Evolutionary conservation across 2,888 invertebrate genomes (phyloP).

Genomic region (Ophioninae sp.): DNA sequence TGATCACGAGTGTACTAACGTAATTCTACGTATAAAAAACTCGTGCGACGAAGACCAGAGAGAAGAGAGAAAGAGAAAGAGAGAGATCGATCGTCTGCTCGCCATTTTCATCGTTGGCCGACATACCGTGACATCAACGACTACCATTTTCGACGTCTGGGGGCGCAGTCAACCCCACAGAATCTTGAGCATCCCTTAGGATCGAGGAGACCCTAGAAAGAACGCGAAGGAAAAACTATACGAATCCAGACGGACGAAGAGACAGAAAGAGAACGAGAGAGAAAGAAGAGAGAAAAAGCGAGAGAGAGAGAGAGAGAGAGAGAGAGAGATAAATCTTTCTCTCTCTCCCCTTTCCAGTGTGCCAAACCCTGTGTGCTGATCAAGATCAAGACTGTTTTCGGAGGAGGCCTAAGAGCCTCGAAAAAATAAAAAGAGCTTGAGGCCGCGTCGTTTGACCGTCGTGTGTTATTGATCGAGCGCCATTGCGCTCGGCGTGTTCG

Average conservation of each 20-base stretch:
- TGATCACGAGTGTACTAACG: no score
- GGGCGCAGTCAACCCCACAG: slow-evolving; percentile 39
- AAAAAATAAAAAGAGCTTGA: slow-evolving; percentile 19
- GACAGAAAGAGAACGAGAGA: not conserved
- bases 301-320: not conserved
- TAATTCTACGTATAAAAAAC: not conserved
- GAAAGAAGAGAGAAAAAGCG: not conserved
- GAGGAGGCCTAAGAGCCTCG: not conserved
- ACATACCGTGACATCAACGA: slow-evolving; percentile 66
- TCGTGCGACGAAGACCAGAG: not conserved
- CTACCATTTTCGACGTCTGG: slow-evolving; percentile 58
- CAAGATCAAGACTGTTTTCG: not conserved
- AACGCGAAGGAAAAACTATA: not conserved
- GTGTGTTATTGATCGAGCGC: slow-evolving; percentile 67
- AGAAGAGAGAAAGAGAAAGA: not conserved
- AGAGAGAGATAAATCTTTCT: not conserved
- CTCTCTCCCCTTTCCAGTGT: no score
- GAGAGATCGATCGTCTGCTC: slow-evolving; percentile 65
- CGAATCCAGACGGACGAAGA: not conserved
- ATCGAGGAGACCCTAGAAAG: slow-evolving; percentile 15
- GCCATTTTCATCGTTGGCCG: slow-evolving; percentile 78
- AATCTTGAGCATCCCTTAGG: slow-evolving; percentile 47
- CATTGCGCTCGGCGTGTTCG: slow-evolving; percentile 61
- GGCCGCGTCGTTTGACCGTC: slow-evolving; percentile 63
- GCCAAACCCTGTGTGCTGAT: no score